These are phyloP conservation scores for Acipenser transmontanus DNA, from an alignment of 2,797 vertebrate species.

Conservation along the genomic window DNA sequence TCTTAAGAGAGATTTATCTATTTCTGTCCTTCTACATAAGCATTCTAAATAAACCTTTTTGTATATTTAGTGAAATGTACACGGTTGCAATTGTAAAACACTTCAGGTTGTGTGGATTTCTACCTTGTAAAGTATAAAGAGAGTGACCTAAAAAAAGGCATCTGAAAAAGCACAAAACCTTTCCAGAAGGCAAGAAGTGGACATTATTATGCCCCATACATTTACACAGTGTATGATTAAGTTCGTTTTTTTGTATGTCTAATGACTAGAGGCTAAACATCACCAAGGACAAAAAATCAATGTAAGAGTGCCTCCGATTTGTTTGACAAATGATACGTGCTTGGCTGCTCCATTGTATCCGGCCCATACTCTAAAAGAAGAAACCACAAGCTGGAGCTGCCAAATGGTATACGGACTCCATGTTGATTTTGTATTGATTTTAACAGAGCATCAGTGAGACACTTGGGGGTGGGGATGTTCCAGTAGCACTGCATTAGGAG, in stretches of 20 bases:
- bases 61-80: no score
- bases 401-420: conserved; percentile 73
- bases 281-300: conserved; percentile 74
- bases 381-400: conserved; percentile 74
- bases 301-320: conserved; percentile 74
- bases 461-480: conserved; percentile 15
- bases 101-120: not conserved
- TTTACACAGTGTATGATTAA: conserved; percentile 76
- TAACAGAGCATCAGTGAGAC: conserved; percentile 55
- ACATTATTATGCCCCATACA: conserved; percentile 75
- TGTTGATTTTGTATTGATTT: conserved; percentile 86
- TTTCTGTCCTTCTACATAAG: no score
- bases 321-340: conserved; percentile 82
- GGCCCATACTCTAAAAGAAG: conserved; percentile 74
- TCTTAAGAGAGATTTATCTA: no score
- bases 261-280: conserved; percentile 85
- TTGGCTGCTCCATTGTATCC: conserved; percentile 80
- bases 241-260: conserved; percentile 64
- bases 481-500: conserved; percentile 8
- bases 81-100: no score
- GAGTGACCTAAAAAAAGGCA: conserved; percentile 79
- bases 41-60: no score
- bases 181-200: conserved; percentile 71
- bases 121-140: conserved; percentile 39
- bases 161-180: conserved; percentile 60